Percentiles rank a stretch among this genome's conserved stretches.
Evolutionary conservation across 2,797 vertebrate genomes (phyloP).

Genomic region (Bovichtus variegatus): DNA sequence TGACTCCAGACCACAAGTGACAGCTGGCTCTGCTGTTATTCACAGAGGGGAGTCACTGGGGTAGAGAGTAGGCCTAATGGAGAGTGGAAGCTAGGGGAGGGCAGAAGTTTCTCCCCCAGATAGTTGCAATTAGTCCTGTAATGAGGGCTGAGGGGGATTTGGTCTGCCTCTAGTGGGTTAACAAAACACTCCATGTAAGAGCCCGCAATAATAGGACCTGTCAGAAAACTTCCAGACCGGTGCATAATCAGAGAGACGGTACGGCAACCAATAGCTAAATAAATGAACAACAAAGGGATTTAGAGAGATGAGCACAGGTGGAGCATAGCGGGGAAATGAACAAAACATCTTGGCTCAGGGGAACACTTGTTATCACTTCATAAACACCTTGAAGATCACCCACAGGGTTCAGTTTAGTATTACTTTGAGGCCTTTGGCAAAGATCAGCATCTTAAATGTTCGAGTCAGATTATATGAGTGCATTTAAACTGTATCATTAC

Average conservation of each 20-base stretch:
- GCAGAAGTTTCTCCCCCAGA: constrained; percentile 39
- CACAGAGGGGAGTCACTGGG: constrained; percentile 55
- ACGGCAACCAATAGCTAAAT: constrained; percentile 29
- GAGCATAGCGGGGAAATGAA: constrained; percentile 14
- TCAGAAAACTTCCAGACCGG: constrained; percentile 55
- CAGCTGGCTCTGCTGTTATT: constrained; percentile 62
- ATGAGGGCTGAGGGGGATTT: constrained; percentile 68
- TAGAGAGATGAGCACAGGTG: constrained; percentile 28
- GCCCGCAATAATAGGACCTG: constrained; percentile 28
- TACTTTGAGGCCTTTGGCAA: constrained; percentile 33
- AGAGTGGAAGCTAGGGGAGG: constrained; percentile 29
- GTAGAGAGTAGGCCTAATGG: constrained; percentile 7
- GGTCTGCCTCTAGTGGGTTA: constrained; percentile 31
- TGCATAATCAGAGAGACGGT: constrained; percentile 64
- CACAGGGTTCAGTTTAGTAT: background rate
- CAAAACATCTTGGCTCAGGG: constrained; percentile 51
- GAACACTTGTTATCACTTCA: constrained; percentile 35
- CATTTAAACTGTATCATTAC: background rate
- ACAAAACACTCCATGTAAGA: constrained; percentile 34
- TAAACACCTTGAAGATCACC: constrained; percentile 43
- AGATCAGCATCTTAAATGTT: background rate
- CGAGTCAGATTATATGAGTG: background rate
- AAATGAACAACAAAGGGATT: constrained; percentile 70
- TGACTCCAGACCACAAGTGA: constrained; percentile 59
- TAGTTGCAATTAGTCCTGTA: constrained; percentile 66